Conservation (phyloP, 1,140 invertebrate species). For the Fopius arisanus region DNA sequence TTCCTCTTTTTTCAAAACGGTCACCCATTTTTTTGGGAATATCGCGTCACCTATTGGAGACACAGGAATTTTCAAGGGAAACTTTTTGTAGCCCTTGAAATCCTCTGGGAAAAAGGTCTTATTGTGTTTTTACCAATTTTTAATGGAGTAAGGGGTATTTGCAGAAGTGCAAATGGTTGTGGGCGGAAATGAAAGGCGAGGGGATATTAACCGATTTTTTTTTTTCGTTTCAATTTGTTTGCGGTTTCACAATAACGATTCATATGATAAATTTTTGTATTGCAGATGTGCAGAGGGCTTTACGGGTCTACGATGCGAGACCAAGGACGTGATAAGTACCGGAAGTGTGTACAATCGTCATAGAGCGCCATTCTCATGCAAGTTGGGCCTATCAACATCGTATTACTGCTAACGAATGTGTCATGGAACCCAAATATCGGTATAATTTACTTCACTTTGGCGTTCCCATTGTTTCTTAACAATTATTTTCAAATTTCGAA, state of each 20-base stretch:
- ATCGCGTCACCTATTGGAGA: background rate
- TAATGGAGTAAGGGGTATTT: background rate
- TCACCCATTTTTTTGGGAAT: background rate
- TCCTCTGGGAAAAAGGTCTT: background rate
- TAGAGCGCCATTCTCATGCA: slow-evolving; percentile 67
- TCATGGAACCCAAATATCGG: slow-evolving; percentile 55
- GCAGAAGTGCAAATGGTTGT: too few species aligned
- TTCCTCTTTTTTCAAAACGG: too few species aligned
- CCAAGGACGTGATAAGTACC: slow-evolving; percentile 75
- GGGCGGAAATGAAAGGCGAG: too few species aligned
- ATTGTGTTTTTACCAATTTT: background rate
- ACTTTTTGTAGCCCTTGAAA: background rate
- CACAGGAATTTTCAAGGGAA: background rate
- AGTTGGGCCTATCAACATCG: slow-evolving; percentile 68
- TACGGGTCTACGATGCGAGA: slow-evolving; percentile 83
- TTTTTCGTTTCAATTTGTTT: too few species aligned
- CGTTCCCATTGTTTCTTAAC: background rate
- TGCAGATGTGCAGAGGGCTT: slow-evolving; percentile 85
- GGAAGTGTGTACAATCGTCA: slow-evolving; percentile 71
- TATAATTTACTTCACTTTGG: slow-evolving; percentile 5
- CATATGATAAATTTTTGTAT: slow-evolving; percentile 42
- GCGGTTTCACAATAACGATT: background rate
- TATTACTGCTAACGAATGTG: slow-evolving; percentile 69
- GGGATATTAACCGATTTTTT: too few species aligned
- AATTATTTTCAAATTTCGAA: background rate